Conservation (phyloP, 1,140 invertebrate genomes). For the Bathynomus jamesi region DNA sequence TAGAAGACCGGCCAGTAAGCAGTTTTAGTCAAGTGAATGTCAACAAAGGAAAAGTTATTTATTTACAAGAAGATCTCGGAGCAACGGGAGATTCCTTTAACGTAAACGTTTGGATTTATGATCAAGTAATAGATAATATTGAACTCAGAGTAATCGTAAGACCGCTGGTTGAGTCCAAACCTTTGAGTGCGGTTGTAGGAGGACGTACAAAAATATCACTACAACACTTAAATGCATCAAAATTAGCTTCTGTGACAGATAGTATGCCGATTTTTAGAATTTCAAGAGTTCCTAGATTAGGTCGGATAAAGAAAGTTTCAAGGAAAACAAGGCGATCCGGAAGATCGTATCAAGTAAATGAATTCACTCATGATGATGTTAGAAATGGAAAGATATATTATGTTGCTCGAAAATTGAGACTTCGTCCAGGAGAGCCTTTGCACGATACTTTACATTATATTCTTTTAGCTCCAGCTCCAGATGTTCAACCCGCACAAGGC, state of each 20-base stretch:
- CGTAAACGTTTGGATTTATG: slow-evolving; percentile 54
- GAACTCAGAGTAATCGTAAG: slow-evolving; percentile 65
- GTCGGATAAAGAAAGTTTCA: slow-evolving; percentile 27
- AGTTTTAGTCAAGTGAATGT: slow-evolving; percentile 71
- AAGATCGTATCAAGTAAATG: slow-evolving; percentile 23
- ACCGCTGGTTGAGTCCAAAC: slow-evolving; percentile 60
- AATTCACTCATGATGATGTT: slow-evolving; percentile 32
- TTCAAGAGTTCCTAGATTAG: slow-evolving; percentile 25
- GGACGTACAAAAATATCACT: slow-evolving; percentile 59
- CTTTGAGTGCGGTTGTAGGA: slow-evolving; percentile 54
- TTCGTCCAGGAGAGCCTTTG: slow-evolving; percentile 42
- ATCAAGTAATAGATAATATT: slow-evolving; percentile 50
- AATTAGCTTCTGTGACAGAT: slow-evolving; percentile 69
- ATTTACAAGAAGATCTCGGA: slow-evolving; percentile 82
- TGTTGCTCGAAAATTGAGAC: slow-evolving; percentile 22
- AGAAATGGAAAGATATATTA: slow-evolving; percentile 25
- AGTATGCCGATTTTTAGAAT: slow-evolving; percentile 48
- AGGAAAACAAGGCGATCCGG: slow-evolving; percentile 11
- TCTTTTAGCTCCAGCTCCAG: slow-evolving; percentile 61
- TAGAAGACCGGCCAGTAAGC: slow-evolving; percentile 56
- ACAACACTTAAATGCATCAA: slow-evolving; percentile 67
- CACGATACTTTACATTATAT: slow-evolving; percentile 54
- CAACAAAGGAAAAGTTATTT: slow-evolving; percentile 64
- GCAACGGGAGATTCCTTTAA: slow-evolving; percentile 73
- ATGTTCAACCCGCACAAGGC: slow-evolving; percentile 72